Evolutionary conservation across 1,140 invertebrate species (phyloP), one percentile per base, ranked within the genome.

Genomic region (Drosophila oshimai): DNA sequence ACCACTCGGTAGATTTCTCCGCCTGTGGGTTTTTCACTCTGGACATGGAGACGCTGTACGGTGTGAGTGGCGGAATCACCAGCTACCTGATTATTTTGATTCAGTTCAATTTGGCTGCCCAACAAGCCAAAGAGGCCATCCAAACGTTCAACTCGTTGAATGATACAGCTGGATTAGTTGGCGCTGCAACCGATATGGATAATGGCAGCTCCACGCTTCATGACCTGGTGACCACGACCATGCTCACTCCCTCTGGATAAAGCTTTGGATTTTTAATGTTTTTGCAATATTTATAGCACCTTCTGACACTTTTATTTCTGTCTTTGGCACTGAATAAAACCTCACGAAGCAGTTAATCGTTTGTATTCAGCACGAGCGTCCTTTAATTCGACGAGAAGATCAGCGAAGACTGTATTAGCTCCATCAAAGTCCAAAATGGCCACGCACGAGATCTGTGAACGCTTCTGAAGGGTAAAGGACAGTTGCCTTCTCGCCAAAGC

Each of bases 41-140:
- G 45, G 90, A 91, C 42, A 91, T 91, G 90, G 89, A 90, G 45
- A 91, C 90, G 2, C 36, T 91, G 10, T 91, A 91, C 60, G 84
- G 89, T 0, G 90, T 91, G 20, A 89, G 88, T 36, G 90, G 90
- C 20, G 90, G 90, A 12, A 91, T 91, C 28, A 91, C 90, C 0
- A 91, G 90, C 42, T 91, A 91, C 20, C 61, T 91, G 2, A 91
- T 91, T 20, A 91, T 91, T 4, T 54, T 91, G 18, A 91, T 91
- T 33, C 90, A 91, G 64, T 91, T 91, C 22, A 91, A 91, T 69
- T 72, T 91, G 49, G 90, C 90, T 17, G 89, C 90, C 4, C 86
- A 91, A 28, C 90, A 90, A 45, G 84, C 90, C 13, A 90, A 90
- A 49, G 89, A 90, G 18, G 89, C 89, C 13, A 76, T 87, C 17